phyloP scores from a whole-genome alignment of 2,888 invertebrate species.

The Achlya flavicornis region DNA sequence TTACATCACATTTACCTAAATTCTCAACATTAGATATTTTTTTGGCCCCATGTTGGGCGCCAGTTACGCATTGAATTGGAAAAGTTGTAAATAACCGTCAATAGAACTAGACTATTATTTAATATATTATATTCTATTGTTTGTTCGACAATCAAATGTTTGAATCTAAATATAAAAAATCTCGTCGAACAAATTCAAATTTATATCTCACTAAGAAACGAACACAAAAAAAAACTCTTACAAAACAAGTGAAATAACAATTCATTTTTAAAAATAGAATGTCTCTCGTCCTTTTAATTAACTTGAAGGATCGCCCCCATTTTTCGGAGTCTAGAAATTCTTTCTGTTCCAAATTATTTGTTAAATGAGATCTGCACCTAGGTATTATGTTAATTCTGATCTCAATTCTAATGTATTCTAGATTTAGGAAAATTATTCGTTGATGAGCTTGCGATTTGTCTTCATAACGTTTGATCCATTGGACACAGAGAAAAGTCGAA shows the following conservation, averaged over 20 bases:
- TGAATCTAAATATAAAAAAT: neutral
- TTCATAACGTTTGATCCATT: neutral
- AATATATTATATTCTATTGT: neutral
- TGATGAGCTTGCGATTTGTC: neutral
- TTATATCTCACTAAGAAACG: neutral
- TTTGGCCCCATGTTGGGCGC: conserved; percentile 16
- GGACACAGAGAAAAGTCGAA: too few relatives aligned
- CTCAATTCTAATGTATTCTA: neutral
- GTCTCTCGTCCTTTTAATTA: neutral
- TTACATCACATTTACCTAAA: neutral
- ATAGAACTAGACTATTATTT: too few relatives aligned
- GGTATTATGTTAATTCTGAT: neutral
- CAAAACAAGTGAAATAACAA: neutral
- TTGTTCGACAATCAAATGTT: neutral
- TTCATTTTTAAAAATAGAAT: neutral
- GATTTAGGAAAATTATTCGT: neutral
- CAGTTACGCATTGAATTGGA: neutral
- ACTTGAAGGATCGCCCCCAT: neutral
- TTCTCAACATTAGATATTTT: conserved; percentile 6
- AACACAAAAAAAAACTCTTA: neutral
- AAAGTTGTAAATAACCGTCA: too few relatives aligned
- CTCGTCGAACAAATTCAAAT: neutral
- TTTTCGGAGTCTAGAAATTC: neutral
- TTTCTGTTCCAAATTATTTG: neutral
- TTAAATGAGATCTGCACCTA: neutral